Evolutionary conservation across 2,797 vertebrate genomes (phyloP), one percentile per base, ranked within the genome.

Genomic region (Urosaurus nigricauda): DNA sequence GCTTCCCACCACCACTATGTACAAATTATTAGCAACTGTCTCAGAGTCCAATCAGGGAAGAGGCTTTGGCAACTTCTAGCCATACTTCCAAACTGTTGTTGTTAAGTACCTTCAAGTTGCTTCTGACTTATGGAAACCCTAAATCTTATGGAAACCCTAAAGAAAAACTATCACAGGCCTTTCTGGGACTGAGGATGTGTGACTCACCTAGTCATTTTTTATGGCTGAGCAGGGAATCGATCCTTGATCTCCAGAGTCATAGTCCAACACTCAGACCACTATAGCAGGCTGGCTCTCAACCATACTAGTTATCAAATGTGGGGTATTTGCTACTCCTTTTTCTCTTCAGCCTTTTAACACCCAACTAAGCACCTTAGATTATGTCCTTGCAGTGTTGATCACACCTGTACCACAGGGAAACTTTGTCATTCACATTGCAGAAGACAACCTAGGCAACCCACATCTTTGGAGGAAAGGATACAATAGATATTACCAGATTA

Each of bases 61-160:
- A 81, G 19, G 53, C n/a, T 81, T 87, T 87, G 4, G 79, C 86
- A 73, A 43, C 37, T 82, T 29, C 51, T 74, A 87, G 60, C 6
- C 47, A 79, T 12, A 17, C 0, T 29, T 37, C n/a, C 79, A 80
- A 79, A 43, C 47, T 51, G 47, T 51, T 51, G 47, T 51, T 51
- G 47, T 51, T 51, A 51, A 51, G 47, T 51, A 51, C 47, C 47
- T 51, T 51, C 47, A 51, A 51, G 47, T 9, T 51, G 47, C 8
- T 51, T 51, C 47, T 51, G 47, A 51, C 47, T 51, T 51, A 51
- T 51, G 47, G 47, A 7, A 51, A 51, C 47, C 47, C 47, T 51
- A 51, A 51, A 51, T 5, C 47, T 51, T 5, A 51, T 51, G 47
- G 6, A 7, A 51, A 51, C 47, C 47, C 47, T 51, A 51, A 51